Percentiles rank a stretch among this genome's conserved stretches.
Conservation (phyloP, 2,113 vertebrate species). For the Podarcis raffonei region DNA sequence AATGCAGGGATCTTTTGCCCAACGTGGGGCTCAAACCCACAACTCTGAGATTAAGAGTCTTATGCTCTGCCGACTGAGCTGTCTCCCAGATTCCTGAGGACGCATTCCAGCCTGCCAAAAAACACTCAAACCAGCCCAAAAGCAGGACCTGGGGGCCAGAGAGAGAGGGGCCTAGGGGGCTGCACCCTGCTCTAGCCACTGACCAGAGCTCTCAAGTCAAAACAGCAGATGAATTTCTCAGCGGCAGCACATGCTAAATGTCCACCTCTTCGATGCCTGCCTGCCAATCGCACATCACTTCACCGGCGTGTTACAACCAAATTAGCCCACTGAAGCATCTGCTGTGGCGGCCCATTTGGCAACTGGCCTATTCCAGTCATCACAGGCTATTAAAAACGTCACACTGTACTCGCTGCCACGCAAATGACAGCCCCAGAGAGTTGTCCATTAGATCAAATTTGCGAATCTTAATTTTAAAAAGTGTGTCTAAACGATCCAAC, state of each 20-base stretch:
- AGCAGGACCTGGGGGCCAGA: no score
- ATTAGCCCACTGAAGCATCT: constrained; percentile 16
- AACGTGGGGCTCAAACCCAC: no score
- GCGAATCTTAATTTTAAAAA: not conserved
- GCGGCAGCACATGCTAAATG: not conserved
- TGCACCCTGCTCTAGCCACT: no score
- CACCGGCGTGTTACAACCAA: not conserved
- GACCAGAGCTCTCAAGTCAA: not conserved
- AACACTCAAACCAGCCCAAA: no score
- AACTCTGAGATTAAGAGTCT: no score
- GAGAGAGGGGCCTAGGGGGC: no score
- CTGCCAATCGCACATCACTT: not conserved
- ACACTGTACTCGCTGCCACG: rapidly evolving
- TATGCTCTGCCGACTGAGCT: no score
- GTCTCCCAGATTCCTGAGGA: no score
- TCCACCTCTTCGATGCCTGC: not conserved
- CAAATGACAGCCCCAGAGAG: not conserved
- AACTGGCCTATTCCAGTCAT: constrained; percentile 35
- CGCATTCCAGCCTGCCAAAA: no score
- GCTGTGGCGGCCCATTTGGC: constrained; percentile 11
- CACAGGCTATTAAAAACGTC: constrained; percentile 22
- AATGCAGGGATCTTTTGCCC: no score
- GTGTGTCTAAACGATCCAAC: not conserved
- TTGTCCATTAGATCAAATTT: rapidly evolving
- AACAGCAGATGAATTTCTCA: not conserved